phyloP scores from a whole-genome alignment of 2,113 vertebrate genomes.

The Vulpes lagopus region DNA sequence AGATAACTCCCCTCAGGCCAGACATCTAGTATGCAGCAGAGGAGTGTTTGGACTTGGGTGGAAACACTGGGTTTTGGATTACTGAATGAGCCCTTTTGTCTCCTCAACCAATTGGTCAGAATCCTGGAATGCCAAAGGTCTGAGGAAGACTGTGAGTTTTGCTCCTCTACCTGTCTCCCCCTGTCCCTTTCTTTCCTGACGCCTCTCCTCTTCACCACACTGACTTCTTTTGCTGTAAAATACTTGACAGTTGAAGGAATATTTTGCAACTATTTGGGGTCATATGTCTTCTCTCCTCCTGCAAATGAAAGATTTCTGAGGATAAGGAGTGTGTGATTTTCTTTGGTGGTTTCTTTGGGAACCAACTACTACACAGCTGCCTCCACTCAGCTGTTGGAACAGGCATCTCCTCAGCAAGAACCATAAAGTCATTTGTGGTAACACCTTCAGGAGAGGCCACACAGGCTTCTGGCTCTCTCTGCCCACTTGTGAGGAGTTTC shows the following conservation, averaged over 20 bases:
- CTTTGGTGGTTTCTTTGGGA: background rate
- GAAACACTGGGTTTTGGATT: background rate
- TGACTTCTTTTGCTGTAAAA: background rate
- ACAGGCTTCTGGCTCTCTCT: background rate
- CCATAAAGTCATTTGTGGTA: background rate
- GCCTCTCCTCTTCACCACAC: background rate
- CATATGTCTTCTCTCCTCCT: background rate
- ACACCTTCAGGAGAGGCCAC: background rate
- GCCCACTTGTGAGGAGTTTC: background rate
- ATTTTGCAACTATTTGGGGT: background rate
- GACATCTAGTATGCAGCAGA: background rate
- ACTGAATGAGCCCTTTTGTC: background rate
- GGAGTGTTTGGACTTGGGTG: background rate
- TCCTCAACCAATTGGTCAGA: background rate
- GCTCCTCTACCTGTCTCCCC: background rate
- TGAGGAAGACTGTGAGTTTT: background rate
- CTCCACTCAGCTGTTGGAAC: background rate
- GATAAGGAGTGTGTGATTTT: background rate
- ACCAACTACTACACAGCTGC: background rate
- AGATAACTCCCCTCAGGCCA: background rate
- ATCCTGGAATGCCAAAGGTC: rapidly evolving
- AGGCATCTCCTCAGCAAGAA: background rate
- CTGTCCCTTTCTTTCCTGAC: background rate
- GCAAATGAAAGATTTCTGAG: background rate
- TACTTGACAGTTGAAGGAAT: background rate